phyloP scores from a whole-genome alignment of 2,888 invertebrate genomes.

The Aelia acuminata region DNA sequence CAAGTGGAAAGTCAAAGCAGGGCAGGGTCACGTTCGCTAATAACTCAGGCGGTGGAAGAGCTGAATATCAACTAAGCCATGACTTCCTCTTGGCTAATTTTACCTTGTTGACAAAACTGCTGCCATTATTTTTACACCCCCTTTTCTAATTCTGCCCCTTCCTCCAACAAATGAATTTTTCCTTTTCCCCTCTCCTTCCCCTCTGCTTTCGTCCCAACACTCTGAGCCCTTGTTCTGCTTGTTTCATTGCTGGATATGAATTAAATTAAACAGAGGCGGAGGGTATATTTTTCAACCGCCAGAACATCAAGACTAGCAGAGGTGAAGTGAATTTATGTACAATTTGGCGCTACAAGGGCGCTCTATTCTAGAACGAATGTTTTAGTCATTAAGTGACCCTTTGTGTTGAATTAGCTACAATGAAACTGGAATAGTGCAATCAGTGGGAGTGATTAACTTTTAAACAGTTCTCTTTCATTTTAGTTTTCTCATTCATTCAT shows the following conservation, averaged over 20 bases:
- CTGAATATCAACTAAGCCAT: slow-evolving; percentile 58
- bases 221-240: neutral
- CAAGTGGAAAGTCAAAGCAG: slow-evolving; percentile 9
- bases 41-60: slow-evolving; percentile 46
- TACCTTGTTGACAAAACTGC: slow-evolving; percentile 56
- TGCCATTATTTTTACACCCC: slow-evolving; percentile 46
- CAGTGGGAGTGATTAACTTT: neutral
- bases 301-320: neutral
- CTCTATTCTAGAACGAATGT: neutral
- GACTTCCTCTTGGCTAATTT: slow-evolving; percentile 56
- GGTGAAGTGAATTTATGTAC: neutral
- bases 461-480: neutral
- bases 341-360: neutral
- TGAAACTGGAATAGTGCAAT: neutral
- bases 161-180: slow-evolving; percentile 40
- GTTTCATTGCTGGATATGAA: slow-evolving; percentile 46
- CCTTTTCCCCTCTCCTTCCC: slow-evolving; percentile 19
- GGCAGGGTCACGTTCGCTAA: slow-evolving; percentile 48
- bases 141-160: slow-evolving; percentile 8
- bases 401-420: slow-evolving; percentile 17
- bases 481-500: neutral
- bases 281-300: neutral
- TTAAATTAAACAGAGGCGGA: slow-evolving; percentile 42
- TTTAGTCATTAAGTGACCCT: neutral
- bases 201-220: neutral